A percentile compares a stretch with the other conserved stretches of the same genome.
These are phyloP conservation scores for Colletes gigas DNA, from an alignment of 1,140 invertebrate species.

Conservation along the genomic window DNA sequence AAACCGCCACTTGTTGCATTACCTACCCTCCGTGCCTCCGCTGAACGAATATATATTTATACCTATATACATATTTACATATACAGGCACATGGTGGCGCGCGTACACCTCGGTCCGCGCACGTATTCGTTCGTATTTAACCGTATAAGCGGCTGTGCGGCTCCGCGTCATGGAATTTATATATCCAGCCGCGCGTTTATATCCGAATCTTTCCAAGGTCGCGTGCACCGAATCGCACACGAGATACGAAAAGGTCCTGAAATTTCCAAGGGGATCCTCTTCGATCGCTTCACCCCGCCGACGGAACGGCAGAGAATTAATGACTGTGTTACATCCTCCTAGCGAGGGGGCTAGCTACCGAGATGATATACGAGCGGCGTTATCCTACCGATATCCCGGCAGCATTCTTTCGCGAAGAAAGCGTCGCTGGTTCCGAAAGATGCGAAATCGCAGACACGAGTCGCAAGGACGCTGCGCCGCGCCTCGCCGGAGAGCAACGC, in stretches of 20 bases:
- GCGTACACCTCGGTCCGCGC: slow-evolving; percentile 20
- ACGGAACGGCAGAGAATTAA: slow-evolving; percentile 13
- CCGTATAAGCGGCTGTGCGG: not conserved
- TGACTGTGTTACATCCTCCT: slow-evolving; percentile 34
- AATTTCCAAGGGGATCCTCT: not conserved
- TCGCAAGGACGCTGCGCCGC: slow-evolving; percentile 2
- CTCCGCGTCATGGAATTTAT: slow-evolving; percentile 34
- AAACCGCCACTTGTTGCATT: slow-evolving; percentile 81
- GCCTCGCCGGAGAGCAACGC: slow-evolving; percentile 6
- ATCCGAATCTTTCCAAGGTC: slow-evolving; percentile 37
- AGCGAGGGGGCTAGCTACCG: slow-evolving; percentile 15
- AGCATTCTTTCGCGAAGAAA: not conserved
- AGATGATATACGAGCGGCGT: slow-evolving; percentile 2
- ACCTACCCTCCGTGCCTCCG: slow-evolving; percentile 71
- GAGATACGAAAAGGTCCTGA: not conserved
- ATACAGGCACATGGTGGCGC: slow-evolving; percentile 35
- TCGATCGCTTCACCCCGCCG: not conserved
- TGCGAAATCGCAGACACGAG: not conserved
- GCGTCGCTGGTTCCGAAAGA: too few species aligned
- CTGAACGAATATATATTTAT: slow-evolving; percentile 67
- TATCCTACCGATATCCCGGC: not conserved
- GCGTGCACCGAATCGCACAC: not conserved
- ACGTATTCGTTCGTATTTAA: slow-evolving; percentile 30
- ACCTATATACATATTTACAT: slow-evolving; percentile 54
- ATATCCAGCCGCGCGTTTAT: slow-evolving; percentile 26